Evolutionary conservation across 2,888 invertebrate species (phyloP).

Genomic region (Amphipoea oculea): DNA sequence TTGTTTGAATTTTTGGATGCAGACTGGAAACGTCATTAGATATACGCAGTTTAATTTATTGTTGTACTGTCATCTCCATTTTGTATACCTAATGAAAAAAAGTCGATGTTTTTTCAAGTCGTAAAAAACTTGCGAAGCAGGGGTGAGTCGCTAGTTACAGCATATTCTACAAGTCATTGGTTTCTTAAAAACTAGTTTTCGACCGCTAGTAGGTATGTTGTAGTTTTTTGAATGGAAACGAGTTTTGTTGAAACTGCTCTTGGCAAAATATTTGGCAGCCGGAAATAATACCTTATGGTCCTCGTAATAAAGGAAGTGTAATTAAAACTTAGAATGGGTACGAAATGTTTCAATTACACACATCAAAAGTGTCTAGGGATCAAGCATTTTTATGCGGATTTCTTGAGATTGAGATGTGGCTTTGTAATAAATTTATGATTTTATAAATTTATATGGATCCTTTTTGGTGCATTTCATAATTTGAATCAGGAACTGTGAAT

Average conservation of each 20-base stretch:
- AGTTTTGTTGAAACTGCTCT: slow-evolving; percentile 23
- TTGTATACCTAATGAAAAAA: neutral
- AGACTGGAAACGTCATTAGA: no score
- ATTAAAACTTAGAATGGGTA: slow-evolving; percentile 10
- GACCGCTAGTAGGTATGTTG: neutral
- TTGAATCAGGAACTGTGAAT: no score
- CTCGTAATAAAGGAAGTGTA: slow-evolving; percentile 42
- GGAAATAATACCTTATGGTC: slow-evolving; percentile 37
- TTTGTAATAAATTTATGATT: no score
- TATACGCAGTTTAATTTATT: no score
- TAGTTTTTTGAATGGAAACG: slow-evolving; percentile 38
- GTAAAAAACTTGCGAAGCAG: neutral
- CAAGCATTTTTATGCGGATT: no score
- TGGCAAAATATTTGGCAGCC: slow-evolving; percentile 33
- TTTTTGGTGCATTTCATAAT: no score
- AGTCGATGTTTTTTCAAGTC: neutral
- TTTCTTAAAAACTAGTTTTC: slow-evolving; percentile 14
- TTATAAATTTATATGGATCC: no score
- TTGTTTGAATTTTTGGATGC: no score
- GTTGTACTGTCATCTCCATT: no score
- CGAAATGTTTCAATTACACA: slow-evolving; percentile 33
- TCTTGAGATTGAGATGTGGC: no score
- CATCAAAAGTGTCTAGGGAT: no score
- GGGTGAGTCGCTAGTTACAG: neutral
- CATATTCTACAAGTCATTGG: slow-evolving; percentile 21